These are phyloP conservation scores for Dendrolimus pini DNA, from an alignment of 2,888 invertebrate genomes.

Conservation along the genomic window DNA sequence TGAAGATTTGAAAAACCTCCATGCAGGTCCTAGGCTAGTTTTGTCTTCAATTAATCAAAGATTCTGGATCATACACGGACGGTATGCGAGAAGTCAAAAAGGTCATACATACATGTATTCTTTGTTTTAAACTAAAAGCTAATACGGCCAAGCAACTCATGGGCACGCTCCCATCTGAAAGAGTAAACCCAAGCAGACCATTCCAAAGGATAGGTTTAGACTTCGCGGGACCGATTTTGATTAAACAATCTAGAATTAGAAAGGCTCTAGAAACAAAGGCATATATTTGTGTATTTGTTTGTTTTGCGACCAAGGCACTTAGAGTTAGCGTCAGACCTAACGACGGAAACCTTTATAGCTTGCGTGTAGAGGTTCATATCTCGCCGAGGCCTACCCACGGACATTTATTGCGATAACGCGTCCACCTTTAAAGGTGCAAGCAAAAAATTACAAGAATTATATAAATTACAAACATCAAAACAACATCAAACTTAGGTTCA, in stretches of 20 bases:
- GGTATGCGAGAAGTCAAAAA: slow-evolving; percentile 10
- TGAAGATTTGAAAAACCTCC: slow-evolving; percentile 9
- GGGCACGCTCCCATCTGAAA: slow-evolving; percentile 11
- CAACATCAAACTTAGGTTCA: neutral
- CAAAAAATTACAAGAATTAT: slow-evolving; percentile 6
- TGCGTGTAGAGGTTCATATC: too few species aligned
- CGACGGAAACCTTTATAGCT: slow-evolving; percentile 7
- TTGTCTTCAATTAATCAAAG: neutral
- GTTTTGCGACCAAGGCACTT: slow-evolving; percentile 13
- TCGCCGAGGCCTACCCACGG: too few species aligned
- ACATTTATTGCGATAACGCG: too few species aligned
- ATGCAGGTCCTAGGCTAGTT: neutral
- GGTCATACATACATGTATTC: slow-evolving; percentile 9
- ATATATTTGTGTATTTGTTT: slow-evolving; percentile 11
- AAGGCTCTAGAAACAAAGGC: too few species aligned
- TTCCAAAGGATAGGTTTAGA: slow-evolving; percentile 13
- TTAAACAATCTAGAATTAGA: slow-evolving; percentile 11
- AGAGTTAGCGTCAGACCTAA: slow-evolving; percentile 4
- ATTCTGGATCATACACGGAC: slow-evolving; percentile 5
- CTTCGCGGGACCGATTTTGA: slow-evolving; percentile 11
- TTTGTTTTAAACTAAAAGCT: slow-evolving; percentile 11
- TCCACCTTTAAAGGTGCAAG: slow-evolving; percentile 7
- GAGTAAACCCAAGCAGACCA: too few species aligned
- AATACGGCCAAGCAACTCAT: too few species aligned
- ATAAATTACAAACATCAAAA: slow-evolving; percentile 4